Evolutionary conservation across 2,888 invertebrate species (phyloP).

Genomic region (Beris chalybata): DNA sequence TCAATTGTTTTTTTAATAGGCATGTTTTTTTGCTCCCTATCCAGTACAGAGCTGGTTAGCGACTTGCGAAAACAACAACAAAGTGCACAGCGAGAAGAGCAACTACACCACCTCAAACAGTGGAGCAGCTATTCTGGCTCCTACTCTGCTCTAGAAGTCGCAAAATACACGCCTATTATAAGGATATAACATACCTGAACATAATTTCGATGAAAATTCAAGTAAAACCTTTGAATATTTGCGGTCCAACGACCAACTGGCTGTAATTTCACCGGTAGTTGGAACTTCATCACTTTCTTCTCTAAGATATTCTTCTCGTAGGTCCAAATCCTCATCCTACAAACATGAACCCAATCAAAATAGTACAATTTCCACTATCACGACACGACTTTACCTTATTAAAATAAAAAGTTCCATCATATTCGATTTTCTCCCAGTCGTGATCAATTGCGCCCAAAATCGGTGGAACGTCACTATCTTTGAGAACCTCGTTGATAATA

Average conservation of each 20-base stretch:
- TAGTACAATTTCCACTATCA: background rate
- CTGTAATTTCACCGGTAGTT: constrained; percentile 45
- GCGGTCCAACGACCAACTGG: constrained; percentile 48
- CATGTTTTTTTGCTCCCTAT: too few relatives aligned
- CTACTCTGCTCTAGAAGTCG: too few relatives aligned
- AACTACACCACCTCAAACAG: too few relatives aligned
- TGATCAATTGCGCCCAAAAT: constrained; percentile 52
- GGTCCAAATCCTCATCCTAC: constrained; percentile 52
- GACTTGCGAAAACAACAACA: too few relatives aligned
- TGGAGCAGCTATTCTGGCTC: too few relatives aligned
- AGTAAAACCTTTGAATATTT: constrained; percentile 28
- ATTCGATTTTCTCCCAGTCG: constrained; percentile 54
- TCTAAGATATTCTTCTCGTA: constrained; percentile 53
- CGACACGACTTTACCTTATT: constrained; percentile 1
- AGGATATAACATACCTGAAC: constrained; percentile 44
- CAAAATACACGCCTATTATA: too few relatives aligned
- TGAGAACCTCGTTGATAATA: constrained; percentile 55
- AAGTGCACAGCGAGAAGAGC: too few relatives aligned
- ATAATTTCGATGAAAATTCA: constrained; percentile 48
- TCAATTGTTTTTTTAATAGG: background rate
- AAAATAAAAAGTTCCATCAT: constrained; percentile 45
- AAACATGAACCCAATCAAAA: background rate
- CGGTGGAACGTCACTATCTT: constrained; percentile 53
- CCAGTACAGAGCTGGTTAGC: too few relatives aligned
- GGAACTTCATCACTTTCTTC: constrained; percentile 40